Evolutionary conservation across 2,113 vertebrate genomes (phyloP).

Genomic region (Nothobranchius furzeri): DNA sequence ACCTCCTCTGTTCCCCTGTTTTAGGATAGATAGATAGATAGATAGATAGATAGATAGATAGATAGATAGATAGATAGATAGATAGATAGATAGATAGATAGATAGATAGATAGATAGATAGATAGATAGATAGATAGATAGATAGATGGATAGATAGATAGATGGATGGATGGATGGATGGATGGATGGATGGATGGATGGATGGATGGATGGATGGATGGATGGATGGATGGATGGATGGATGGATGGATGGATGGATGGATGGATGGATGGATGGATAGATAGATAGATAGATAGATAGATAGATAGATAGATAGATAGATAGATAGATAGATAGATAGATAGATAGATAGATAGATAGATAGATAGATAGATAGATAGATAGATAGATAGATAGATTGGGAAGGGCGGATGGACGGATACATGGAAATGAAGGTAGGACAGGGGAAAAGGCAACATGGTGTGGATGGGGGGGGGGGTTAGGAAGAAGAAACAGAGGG

Average conservation of each 20-base stretch:
- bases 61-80: slow-evolving; percentile 26
- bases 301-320: slow-evolving; percentile 18
- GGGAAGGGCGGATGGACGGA: slow-evolving; percentile 3
- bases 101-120: slow-evolving; percentile 19
- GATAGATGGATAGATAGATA: slow-evolving; percentile 18
- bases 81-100: slow-evolving; percentile 23
- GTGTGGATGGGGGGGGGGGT: slow-evolving; percentile 31
- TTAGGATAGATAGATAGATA: slow-evolving; percentile 12
- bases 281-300: slow-evolving; percentile 25
- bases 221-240: no score
- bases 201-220: slow-evolving; percentile 16
- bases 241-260: no score
- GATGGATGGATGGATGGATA: slow-evolving; percentile 15
- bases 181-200: slow-evolving; percentile 25
- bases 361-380: slow-evolving; percentile 17
- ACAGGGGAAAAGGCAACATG: slow-evolving; percentile 40
- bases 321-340: slow-evolving; percentile 23
- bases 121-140: slow-evolving; percentile 26
- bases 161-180: slow-evolving; percentile 21
- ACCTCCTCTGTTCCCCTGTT: slow-evolving; percentile 28
- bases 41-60: slow-evolving; percentile 22
- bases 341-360: slow-evolving; percentile 29
- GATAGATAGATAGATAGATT: slow-evolving; percentile 25
- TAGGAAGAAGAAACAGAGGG: slow-evolving; percentile 58
- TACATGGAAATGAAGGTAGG: slow-evolving; percentile 39